Base-by-base conservation (phyloP, 2,113 vertebrate species). In the Pandion haliaetus region DNA sequence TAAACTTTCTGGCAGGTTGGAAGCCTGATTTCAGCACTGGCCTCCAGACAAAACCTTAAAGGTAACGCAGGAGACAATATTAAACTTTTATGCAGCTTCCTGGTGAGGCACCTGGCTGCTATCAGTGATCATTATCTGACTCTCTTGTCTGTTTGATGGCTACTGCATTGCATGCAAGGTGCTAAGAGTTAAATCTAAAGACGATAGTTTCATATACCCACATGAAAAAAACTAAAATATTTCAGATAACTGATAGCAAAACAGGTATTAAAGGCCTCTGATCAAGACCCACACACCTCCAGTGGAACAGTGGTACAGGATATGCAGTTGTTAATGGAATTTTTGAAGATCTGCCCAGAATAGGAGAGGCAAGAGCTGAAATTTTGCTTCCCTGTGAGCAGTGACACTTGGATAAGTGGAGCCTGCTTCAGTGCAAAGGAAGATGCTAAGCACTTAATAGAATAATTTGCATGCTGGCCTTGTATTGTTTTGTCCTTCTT, bases 31-130 rank as follows among this genome's bases (percentile, higher is more conserved):
- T 77, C 73, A 89, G 78, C 59, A 21, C 42, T 55, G 42, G 71
- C 93, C 62, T 80, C n/a, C 70, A 93, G 81, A 73, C 76, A 95
- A 87, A 93, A 80, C 59, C 63, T 76, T 76, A 72, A 84, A 87
- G 47, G 28, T 61, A 94, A 34, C 0, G 1, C 34, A 76, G 93
- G 57, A 82, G 71, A 79, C 50, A 65, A 72, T 82, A 76, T 84
- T 20, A 58, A 82, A 65, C n/a, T 58, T 67, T 12, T 9, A 19
- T 54, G 57, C n/a, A 58, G 36, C 38, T 61, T 85, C 40, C 15
- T 34, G 34, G 69, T 74, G 57, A 93, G 91, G 61, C 25, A 89
- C 40, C 49, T 69, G 40, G 52, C 7, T 81, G 47, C 44, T 88
- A 63, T 50, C 59, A 67, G 15, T 14, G 44, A 67, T 65, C 49